These are phyloP conservation scores for Echiichthys vipera DNA, from an alignment of 2,797 vertebrate species.

Conservation along the genomic window DNA sequence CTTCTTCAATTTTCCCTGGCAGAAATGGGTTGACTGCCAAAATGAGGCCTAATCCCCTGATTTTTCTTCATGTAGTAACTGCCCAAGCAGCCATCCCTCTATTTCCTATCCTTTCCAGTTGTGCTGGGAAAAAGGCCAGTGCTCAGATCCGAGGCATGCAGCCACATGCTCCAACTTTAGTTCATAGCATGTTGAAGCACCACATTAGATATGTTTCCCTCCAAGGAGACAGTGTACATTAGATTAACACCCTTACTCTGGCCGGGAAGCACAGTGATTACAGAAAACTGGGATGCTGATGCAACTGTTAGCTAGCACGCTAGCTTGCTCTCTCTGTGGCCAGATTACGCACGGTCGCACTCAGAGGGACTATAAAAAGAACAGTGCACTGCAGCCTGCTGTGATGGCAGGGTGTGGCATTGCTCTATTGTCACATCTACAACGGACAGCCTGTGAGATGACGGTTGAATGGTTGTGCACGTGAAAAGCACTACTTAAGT, in stretches of 20 bases:
- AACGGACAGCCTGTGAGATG: constrained; percentile 40
- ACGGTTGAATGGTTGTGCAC: constrained; percentile 36
- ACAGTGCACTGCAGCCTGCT: constrained; percentile 60
- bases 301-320: constrained; percentile 36
- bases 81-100: constrained; percentile 55
- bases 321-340: constrained; percentile 54
- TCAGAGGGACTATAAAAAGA: constrained; percentile 76
- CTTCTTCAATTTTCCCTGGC: constrained; percentile 58
- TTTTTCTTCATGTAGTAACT: constrained; percentile 68
- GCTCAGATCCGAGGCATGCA: constrained; percentile 53
- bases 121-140: constrained; percentile 63
- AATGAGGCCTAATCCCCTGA: constrained; percentile 70
- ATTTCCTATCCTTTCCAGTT: constrained; percentile 62
- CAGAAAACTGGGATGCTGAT: constrained; percentile 48
- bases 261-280: constrained; percentile 49
- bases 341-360: constrained; percentile 60
- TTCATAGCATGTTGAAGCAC: constrained; percentile 54
- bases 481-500: constrained; percentile 30
- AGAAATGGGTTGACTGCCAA: constrained; percentile 69
- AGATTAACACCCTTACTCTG: constrained; percentile 68
- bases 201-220: constrained; percentile 62
- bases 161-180: constrained; percentile 62
- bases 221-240: constrained; percentile 57
- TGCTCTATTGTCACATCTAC: constrained; percentile 63
- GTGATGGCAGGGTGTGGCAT: constrained; percentile 63